Base-by-base conservation (phyloP, 2,113 vertebrate species). In the Xenopus tropicalis region DNA sequence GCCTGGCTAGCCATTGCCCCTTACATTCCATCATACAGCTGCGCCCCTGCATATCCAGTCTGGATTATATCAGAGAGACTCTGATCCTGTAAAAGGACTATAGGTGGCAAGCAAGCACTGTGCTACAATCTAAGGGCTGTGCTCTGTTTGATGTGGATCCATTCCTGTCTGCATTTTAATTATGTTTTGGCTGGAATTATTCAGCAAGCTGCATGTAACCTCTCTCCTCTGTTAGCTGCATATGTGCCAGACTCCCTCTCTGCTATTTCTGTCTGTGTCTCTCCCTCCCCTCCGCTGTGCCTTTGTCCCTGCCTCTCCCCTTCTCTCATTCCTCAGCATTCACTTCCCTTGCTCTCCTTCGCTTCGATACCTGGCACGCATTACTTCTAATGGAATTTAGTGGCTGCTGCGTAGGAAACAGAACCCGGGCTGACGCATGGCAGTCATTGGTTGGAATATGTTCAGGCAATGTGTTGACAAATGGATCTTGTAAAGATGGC, bases 101-200 rank as follows among this genome's bases (percentile, higher is more conserved):
- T 74, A 74, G 72, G 72, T 74, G 72, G 72, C 72, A 74, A 74
- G 72, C 72, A 69, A 74, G 72, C 65, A 14, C 72, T 74, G 25
- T 59, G 72, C 21, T 74, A 61, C 72, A 69, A 42, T 68, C 65
- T 74, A 43, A 43, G 62, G 48, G 65, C 37, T 74, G 65, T 74
- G 56, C 72, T 68, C 51, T 66, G 72, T 74, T 74, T 74, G 72
- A 74, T 74, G 72, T 74, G 72, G 72, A 74, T 74, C 65, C 72
- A 74, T 74, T 74, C 72, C 65, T 74, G 72, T 74, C 72, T 74
- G 72, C 72, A 74, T 74, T 74, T 74, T 74, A 74, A 74, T 74
- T 68, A 74, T 74, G 72, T 74, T 74, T 74, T 74, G 72, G 65
- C 72, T 74, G 72, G 72, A 74, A 74, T 74, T 68, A 74, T 61